Conservation (phyloP, 2,113 vertebrate species). For the Chionis minor region DNA sequence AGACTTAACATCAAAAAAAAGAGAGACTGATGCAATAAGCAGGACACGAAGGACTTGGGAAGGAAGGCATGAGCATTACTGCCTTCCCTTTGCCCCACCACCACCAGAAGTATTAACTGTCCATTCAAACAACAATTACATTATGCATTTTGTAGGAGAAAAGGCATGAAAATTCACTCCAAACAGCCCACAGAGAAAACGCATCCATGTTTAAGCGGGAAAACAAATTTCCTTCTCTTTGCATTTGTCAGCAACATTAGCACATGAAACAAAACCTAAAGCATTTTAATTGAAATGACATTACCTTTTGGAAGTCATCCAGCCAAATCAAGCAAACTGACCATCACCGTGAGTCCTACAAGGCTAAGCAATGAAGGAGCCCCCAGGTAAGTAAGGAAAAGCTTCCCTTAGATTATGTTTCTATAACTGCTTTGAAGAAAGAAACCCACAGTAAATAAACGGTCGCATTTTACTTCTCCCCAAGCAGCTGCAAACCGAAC, state of each 20-base stretch:
- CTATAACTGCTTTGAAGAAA: slow-evolving; percentile 49
- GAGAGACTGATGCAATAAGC: slow-evolving; percentile 2
- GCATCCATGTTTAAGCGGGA: slow-evolving; percentile 32
- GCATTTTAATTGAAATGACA: not conserved
- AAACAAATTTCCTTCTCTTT: not conserved
- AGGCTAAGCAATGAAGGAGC: slow-evolving; percentile 57
- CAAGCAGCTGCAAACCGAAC: slow-evolving; percentile 60
- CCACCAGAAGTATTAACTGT: not conserved
- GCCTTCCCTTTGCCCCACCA: not conserved
- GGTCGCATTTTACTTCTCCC: slow-evolving; percentile 37
- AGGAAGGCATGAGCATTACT: not conserved
- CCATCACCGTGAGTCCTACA: slow-evolving; percentile 46
- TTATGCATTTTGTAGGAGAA: slow-evolving; percentile 17
- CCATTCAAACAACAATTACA: not conserved
- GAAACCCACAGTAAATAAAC: slow-evolving; percentile 45
- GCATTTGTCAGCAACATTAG: slow-evolving; percentile 44
- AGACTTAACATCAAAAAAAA: slow-evolving; percentile 21
- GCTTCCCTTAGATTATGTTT: slow-evolving; percentile 51
- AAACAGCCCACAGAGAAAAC: slow-evolving; percentile 44
- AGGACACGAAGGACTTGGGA: slow-evolving; percentile 17
- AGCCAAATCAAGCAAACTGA: slow-evolving; percentile 59
- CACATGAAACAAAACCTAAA: slow-evolving; percentile 46
- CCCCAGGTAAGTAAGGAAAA: slow-evolving; percentile 54
- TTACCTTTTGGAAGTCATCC: slow-evolving; percentile 58
- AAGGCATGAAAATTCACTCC: slow-evolving; percentile 5